Percentiles rank a stretch among this genome's conserved stretches.
phyloP scores from a whole-genome alignment of 2,113 vertebrate species.

The Carassius auratus region DNA sequence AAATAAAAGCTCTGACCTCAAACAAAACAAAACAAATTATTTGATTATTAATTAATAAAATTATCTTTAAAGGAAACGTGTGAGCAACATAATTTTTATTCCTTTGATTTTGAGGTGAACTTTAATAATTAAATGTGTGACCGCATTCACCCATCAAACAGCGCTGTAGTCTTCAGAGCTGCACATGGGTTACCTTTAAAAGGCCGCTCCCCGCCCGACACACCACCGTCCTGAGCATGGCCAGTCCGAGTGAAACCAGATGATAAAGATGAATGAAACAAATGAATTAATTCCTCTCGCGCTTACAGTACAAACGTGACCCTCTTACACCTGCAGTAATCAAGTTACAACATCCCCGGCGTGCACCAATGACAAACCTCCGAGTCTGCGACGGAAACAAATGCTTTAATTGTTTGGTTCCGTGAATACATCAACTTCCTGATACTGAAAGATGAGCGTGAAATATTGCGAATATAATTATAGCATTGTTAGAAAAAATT shows the following conservation, averaged over 20 bases:
- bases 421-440: neutral
- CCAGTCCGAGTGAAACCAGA: neutral
- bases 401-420: conserved; percentile 10
- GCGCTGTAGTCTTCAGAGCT: neutral
- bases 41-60: neutral
- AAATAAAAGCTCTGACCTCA: neutral
- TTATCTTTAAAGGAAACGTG: neutral
- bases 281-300: neutral
- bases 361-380: conserved; percentile 56
- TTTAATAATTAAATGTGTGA: neutral
- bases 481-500: neutral
- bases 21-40: too few relatives aligned
- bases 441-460: neutral
- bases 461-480: neutral
- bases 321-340: conserved; percentile 58
- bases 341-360: conserved; percentile 65
- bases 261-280: neutral
- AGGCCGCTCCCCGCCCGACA: conserved; percentile 68
- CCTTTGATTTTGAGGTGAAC: neutral
- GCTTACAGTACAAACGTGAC: conserved; percentile 60
- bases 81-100: neutral
- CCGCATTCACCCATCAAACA: neutral
- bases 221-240: conserved; percentile 72
- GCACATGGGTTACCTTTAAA: conserved; percentile 65
- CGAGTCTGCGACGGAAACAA: conserved; percentile 31